These are phyloP conservation scores for Diadema setosum DNA, from an alignment of 35 echinoderm and acorn worm genomes.

Conservation along the genomic window DNA sequence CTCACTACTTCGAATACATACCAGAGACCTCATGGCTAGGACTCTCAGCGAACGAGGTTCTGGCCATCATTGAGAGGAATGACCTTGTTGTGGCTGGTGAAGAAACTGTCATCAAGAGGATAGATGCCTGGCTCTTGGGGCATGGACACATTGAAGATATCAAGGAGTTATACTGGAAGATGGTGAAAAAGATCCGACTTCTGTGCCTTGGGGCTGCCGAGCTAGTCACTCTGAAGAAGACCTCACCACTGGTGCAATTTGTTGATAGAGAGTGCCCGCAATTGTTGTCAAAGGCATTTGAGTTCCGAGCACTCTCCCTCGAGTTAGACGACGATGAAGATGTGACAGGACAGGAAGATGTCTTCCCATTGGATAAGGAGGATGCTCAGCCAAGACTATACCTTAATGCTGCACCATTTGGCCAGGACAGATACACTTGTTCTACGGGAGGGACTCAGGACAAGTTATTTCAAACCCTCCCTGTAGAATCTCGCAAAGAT, in stretches of 20 bases:
- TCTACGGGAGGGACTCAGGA: neutral
- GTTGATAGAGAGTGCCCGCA: neutral
- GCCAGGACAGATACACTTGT: neutral
- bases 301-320: neutral
- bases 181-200: neutral
- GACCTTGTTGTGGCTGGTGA: neutral
- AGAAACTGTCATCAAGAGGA: neutral
- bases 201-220: neutral
- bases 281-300: neutral
- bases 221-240: neutral
- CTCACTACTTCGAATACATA: neutral
- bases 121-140: neutral
- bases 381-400: neutral
- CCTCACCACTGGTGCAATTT: neutral
- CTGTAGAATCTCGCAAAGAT: neutral
- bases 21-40: neutral
- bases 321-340: neutral
- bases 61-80: neutral
- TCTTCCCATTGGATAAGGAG: neutral
- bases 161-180: neutral
- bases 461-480: too few species aligned
- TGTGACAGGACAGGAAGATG: neutral
- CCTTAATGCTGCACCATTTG: neutral
- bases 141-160: neutral
- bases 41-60: neutral